Evolutionary conservation across 2,888 invertebrate species (phyloP).

Genomic region (Nudaria mundana): DNA sequence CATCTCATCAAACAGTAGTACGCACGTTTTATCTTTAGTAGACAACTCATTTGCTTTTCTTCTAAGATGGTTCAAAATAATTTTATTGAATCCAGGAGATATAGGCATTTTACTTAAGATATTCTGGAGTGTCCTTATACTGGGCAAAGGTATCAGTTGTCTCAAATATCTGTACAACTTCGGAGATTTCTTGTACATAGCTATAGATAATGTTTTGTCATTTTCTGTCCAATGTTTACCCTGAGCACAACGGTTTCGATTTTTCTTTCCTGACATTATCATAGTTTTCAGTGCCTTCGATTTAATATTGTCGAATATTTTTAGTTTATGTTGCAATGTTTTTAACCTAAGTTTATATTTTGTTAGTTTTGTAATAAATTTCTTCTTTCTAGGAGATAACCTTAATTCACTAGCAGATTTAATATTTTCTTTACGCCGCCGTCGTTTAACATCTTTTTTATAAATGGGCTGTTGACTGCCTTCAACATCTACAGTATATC

Average conservation of each 20-base stretch:
- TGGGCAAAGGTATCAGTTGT: not conserved
- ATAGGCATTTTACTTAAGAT: not conserved
- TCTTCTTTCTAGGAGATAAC: too few species aligned
- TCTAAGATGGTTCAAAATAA: constrained; percentile 5
- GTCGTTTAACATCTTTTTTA: not conserved
- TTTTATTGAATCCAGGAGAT: constrained; percentile 3
- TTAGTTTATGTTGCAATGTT: too few species aligned
- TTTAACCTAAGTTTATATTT: too few species aligned
- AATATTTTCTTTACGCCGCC: too few species aligned
- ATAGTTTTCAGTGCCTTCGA: constrained; percentile 1
- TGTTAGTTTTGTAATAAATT: too few species aligned
- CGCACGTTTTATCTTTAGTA: constrained; percentile 11
- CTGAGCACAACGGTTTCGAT: not conserved
- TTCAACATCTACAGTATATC: too few species aligned
- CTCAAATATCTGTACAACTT: not conserved
- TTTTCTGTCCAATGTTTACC: not conserved
- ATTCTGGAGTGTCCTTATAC: constrained; percentile 2
- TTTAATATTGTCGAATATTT: not conserved
- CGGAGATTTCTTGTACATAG: constrained; percentile 2
- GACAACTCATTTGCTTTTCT: constrained; percentile 2
- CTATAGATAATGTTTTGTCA: not conserved
- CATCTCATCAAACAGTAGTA: constrained; percentile 19
- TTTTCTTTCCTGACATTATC: not conserved
- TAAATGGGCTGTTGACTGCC: not conserved
- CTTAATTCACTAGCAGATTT: too few species aligned